Conservation (phyloP, 2,888 invertebrate species). For the Phengaris arion region DNA sequence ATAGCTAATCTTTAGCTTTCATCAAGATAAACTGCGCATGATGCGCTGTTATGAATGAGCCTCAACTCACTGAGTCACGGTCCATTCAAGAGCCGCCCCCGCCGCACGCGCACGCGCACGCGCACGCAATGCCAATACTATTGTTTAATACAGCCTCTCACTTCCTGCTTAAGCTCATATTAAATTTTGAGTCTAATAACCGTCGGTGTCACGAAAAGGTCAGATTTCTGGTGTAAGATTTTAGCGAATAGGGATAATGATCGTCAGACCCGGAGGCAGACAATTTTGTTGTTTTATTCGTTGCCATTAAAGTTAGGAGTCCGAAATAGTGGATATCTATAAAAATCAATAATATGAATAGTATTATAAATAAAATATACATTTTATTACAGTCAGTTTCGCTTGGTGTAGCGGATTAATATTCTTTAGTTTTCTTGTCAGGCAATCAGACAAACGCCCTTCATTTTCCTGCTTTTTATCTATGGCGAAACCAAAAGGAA, state of each 20-base stretch:
- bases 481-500: too few species aligned
- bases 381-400: too few species aligned
- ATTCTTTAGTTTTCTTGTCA: too few species aligned
- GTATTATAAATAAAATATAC: too few species aligned
- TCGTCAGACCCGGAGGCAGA: background rate
- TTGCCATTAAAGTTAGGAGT: background rate
- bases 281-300: background rate
- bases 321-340: background rate
- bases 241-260: background rate
- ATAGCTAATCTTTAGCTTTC: conserved; percentile 1
- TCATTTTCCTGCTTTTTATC: too few species aligned
- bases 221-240: conserved; percentile 15
- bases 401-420: too few species aligned
- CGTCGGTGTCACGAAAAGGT: background rate
- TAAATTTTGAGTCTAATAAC: conserved; percentile 12
- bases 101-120: conserved; percentile 59
- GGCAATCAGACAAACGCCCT: too few species aligned
- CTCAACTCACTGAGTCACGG: conserved; percentile 69
- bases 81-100: conserved; percentile 71
- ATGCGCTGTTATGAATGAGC: conserved; percentile 63
- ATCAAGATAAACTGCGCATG: conserved; percentile 31
- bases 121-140: conserved; percentile 48
- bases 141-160: conserved; percentile 69
- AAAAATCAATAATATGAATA: background rate
- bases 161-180: conserved; percentile 56